Conservation (phyloP, 1,140 invertebrate genomes). For the Ostrea denselamellosa region DNA sequence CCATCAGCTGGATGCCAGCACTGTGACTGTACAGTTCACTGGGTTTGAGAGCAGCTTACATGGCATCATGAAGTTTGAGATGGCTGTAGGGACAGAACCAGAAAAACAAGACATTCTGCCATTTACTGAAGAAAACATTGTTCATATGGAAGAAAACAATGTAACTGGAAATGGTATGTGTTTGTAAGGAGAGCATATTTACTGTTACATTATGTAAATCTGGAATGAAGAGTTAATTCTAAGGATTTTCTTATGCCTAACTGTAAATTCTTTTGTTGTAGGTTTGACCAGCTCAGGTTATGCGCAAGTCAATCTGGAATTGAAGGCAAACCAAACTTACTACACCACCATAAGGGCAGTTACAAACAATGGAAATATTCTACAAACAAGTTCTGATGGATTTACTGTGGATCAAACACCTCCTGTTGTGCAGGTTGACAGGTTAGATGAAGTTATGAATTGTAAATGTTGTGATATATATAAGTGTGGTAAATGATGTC, state of each 20-base stretch:
- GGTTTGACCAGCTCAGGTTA: conserved; percentile 59
- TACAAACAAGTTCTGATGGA: conserved; percentile 67
- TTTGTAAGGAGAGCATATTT: not conserved
- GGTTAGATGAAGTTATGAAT: conserved; percentile 49
- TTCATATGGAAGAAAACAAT: conserved; percentile 60
- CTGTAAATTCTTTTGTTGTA: conserved; percentile 6
- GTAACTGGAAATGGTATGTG: conserved; percentile 59
- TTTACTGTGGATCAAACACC: conserved; percentile 64
- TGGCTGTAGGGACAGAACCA: conserved; percentile 66
- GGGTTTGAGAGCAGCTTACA: conserved; percentile 64
- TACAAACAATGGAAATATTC: conserved; percentile 63
- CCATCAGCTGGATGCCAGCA: conserved; percentile 59
- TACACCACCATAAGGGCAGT: conserved; percentile 60
- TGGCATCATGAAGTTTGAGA: conserved; percentile 63
- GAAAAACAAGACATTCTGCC: conserved; percentile 65
- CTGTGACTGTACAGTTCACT: conserved; percentile 63
- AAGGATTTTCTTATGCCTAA: not conserved
- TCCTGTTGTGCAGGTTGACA: conserved; percentile 60
- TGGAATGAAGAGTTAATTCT: too few species aligned
- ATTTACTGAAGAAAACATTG: conserved; percentile 56
- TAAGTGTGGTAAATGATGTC: too few species aligned
- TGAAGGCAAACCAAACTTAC: conserved; percentile 59
- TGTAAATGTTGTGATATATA: not conserved
- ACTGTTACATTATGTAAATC: not conserved
- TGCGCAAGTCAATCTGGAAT: conserved; percentile 57